These are phyloP conservation scores for Campoplex capitator DNA, from an alignment of 2,888 invertebrate species.

Conservation along the genomic window DNA sequence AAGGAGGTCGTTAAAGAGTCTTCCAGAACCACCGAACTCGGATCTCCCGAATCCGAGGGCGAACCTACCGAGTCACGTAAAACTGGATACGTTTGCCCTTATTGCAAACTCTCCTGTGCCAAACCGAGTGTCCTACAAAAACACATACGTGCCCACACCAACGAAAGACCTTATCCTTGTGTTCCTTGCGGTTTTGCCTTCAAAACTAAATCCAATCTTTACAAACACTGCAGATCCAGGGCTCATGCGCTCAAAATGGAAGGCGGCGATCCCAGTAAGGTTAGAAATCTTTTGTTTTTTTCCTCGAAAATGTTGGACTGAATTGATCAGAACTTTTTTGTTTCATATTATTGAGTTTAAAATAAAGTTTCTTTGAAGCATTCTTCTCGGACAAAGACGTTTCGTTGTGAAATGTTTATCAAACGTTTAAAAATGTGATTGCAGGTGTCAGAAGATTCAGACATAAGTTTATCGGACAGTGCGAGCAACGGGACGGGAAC, in stretches of 20 bases:
- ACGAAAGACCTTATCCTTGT: conserved; percentile 96
- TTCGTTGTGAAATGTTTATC: no score
- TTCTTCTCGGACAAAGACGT: no score
- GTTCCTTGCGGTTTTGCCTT: conserved; percentile 95
- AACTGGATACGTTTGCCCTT: conserved; percentile 94
- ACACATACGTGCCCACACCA: conserved; percentile 97
- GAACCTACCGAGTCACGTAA: conserved; percentile 78
- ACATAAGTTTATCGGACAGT: conserved; percentile 82
- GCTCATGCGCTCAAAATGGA: conserved; percentile 89
- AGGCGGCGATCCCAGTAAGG: conserved; percentile 85
- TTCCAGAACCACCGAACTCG: conserved; percentile 68
- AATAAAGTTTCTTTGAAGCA: no score
- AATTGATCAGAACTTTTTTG: no score
- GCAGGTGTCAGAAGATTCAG: conserved; percentile 82
- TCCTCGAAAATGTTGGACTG: no score
- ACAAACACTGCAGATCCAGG: conserved; percentile 94
- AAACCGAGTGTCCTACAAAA: conserved; percentile 97
- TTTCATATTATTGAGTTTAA: no score
- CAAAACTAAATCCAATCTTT: conserved; percentile 96
- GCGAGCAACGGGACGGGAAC: conserved; percentile 83
- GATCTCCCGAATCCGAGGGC: conserved; percentile 77
- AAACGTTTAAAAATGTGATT: neutral
- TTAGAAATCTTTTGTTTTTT: conserved; percentile 67
- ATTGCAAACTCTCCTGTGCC: conserved; percentile 95
- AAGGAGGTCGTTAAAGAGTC: conserved; percentile 72